Conservation (phyloP, 2,113 vertebrate species). For the Rousettus leschenaultii region DNA sequence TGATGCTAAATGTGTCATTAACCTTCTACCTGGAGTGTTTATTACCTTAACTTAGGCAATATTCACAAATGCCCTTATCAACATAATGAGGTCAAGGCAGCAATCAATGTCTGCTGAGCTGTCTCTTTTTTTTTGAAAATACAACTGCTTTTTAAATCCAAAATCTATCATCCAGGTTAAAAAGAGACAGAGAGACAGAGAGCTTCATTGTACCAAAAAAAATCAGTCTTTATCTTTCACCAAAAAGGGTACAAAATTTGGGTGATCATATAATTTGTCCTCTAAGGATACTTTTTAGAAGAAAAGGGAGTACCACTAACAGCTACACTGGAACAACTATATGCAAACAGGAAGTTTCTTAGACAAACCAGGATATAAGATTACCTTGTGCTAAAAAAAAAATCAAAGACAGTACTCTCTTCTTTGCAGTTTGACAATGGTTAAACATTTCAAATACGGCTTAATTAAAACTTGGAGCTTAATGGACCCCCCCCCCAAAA, state of each 20-base stretch:
- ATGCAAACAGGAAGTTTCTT: not conserved
- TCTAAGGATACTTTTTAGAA: not conserved
- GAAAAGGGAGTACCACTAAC: not conserved
- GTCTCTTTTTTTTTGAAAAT: slow-evolving; percentile 74
- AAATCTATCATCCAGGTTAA: slow-evolving; percentile 54
- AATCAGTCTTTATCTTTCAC: not conserved
- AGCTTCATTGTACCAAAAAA: not conserved
- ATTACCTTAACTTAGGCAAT: slow-evolving; percentile 71
- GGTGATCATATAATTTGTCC: not conserved
- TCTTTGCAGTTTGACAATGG: not conserved
- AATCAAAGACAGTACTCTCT: not conserved
- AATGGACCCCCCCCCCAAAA: not conserved
- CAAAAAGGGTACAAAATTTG: not conserved
- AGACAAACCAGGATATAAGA: not conserved
- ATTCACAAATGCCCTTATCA: slow-evolving; percentile 72
- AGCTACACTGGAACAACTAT: not conserved
- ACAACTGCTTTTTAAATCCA: slow-evolving; percentile 71
- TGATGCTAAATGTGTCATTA: slow-evolving; percentile 73
- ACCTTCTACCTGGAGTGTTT: slow-evolving; percentile 78
- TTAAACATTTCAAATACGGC: not conserved
- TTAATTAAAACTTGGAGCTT: slow-evolving; percentile 16
- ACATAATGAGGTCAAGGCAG: slow-evolving; percentile 78
- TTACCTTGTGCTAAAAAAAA: not conserved
- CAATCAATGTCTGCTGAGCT: slow-evolving; percentile 78
- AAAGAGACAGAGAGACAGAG: not conserved